Percentiles rank a stretch among this genome's conserved stretches.
Conservation (phyloP, 2,797 vertebrate genomes). For the Galaxias olidus region DNA sequence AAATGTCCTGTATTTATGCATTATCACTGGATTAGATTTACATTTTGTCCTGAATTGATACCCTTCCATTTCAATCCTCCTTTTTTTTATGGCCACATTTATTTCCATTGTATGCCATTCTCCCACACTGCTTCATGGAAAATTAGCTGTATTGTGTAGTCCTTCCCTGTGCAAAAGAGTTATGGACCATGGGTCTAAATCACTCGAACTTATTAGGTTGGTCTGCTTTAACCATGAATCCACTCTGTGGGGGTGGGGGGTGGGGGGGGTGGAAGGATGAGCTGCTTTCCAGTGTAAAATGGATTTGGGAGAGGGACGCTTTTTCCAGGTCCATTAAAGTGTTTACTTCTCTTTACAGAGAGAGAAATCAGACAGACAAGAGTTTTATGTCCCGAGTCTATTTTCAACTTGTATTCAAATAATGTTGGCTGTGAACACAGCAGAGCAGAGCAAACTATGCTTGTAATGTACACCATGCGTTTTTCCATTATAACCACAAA, state of each 20-base stretch:
- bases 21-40: no score
- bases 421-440: constrained; percentile 8
- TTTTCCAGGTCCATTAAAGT: neutral
- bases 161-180: neutral
- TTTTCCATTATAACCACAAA: constrained; percentile 17
- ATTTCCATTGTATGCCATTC: constrained; percentile 27
- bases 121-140: constrained; percentile 29
- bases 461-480: constrained; percentile 5
- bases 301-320: neutral
- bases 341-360: constrained; percentile 10
- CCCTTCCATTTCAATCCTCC: no score
- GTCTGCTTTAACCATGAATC: constrained; percentile 1
- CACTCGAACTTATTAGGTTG: neutral
- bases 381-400: neutral
- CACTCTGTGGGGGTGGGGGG: constrained; percentile 23
- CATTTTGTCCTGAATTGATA: no score
- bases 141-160: constrained; percentile 19
- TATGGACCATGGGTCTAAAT: constrained; percentile 24
- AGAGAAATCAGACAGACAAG: constrained; percentile 8
- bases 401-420: constrained; percentile 3
- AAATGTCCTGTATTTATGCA: no score
- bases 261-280: constrained; percentile 13
- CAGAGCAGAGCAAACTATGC: constrained; percentile 4
- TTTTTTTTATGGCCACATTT: constrained; percentile 11
- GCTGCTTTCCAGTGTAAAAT: neutral